A percentile compares a stretch with the other conserved stretches of the same genome.
phyloP scores from a whole-genome alignment of 2,888 invertebrate species.

The Pachycephus smyrnensis region DNA sequence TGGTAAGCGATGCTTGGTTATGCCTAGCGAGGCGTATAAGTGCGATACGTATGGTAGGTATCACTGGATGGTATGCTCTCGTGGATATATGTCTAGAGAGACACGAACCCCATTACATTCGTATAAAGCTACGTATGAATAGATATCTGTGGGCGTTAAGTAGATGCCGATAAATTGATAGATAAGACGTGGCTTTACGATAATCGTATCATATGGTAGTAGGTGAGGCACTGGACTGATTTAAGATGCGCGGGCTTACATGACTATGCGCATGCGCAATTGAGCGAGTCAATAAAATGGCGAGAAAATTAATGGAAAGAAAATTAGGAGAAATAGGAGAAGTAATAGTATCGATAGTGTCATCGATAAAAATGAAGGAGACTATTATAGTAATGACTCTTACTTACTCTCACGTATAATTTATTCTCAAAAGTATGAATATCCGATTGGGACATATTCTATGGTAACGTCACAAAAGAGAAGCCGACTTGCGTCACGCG shows the following conservation, averaged over 20 bases:
- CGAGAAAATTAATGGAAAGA: neutral
- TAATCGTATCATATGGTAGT: neutral
- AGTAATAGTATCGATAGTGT: neutral
- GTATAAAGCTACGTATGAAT: constrained; percentile 18
- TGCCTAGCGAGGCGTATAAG: neutral
- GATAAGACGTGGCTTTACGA: constrained; percentile 17
- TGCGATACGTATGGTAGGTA: neutral
- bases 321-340: neutral
- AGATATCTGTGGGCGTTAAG: constrained; percentile 27
- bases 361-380: neutral
- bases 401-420: neutral
- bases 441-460: neutral
- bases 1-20: neutral
- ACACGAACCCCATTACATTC: neutral
- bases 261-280: neutral
- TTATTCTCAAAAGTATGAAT: neutral
- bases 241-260: neutral
- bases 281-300: neutral
- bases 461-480: neutral
- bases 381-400: neutral
- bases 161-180: constrained; percentile 36
- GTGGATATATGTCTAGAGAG: neutral
- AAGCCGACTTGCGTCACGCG: neutral
- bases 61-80: neutral
- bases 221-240: neutral